A percentile compares a stretch with the other conserved stretches of the same genome.
Conservation (phyloP, 2,113 vertebrate species). For the Rattus rattus region DNA sequence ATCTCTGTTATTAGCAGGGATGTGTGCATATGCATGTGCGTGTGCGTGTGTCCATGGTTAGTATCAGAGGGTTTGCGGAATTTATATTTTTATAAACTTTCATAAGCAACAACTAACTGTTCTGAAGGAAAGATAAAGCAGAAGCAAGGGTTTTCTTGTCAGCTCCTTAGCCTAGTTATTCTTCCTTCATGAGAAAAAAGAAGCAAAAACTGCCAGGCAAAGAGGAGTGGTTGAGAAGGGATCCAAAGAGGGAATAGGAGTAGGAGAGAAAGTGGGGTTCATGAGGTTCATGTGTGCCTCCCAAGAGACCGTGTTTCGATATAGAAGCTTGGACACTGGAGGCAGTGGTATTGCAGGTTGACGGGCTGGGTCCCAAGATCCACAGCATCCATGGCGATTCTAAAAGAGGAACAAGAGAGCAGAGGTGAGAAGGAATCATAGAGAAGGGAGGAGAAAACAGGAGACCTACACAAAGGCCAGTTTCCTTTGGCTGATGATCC, state of each 20-base stretch:
- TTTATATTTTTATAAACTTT: slow-evolving; percentile 47
- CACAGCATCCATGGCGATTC: neutral
- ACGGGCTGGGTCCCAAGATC: neutral
- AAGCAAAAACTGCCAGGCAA: neutral
- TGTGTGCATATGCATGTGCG: too few species aligned
- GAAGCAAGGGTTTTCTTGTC: slow-evolving; percentile 23
- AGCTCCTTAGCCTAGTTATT: slow-evolving; percentile 52
- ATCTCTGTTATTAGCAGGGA: slow-evolving; percentile 34
- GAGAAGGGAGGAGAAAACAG: neutral
- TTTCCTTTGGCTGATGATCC: neutral
- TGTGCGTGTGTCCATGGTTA: neutral
- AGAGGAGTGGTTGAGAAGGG: neutral
- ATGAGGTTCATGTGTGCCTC: neutral
- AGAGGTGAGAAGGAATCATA: neutral
- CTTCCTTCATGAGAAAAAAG: neutral
- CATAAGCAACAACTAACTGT: slow-evolving; percentile 64
- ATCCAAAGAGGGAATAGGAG: neutral
- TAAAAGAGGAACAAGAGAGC: neutral
- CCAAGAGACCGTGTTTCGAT: neutral
- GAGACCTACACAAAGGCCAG: neutral
- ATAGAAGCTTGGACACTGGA: neutral
- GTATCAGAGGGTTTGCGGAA: slow-evolving; percentile 49
- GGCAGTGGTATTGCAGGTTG: neutral
- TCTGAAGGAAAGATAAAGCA: slow-evolving; percentile 53
- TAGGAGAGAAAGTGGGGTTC: neutral